These are phyloP conservation scores for Ptychoptera albimana DNA, from an alignment of 2,888 invertebrate genomes.

Conservation along the genomic window DNA sequence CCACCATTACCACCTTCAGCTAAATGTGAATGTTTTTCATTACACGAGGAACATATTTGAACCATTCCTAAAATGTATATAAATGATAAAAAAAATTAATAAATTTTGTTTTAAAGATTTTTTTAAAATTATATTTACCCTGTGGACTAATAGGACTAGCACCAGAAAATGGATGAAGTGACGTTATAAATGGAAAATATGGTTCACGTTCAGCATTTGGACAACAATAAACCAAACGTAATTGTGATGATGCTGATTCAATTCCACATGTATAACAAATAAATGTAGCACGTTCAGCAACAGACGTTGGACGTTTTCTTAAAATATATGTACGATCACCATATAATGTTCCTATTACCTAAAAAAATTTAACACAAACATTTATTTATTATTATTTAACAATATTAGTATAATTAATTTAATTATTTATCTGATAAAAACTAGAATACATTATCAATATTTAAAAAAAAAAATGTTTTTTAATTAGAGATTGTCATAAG, in stretches of 20 bases:
- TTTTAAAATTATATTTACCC: conserved; percentile 33
- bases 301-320: conserved; percentile 54
- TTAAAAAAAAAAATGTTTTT: no score
- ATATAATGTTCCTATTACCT: conserved; percentile 56
- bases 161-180: conserved; percentile 62
- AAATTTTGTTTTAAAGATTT: background rate
- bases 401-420: background rate
- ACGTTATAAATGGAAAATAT: conserved; percentile 77
- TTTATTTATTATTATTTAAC: no score
- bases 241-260: conserved; percentile 61
- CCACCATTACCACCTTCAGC: conserved; percentile 27
- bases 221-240: conserved; percentile 70
- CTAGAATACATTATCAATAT: no score
- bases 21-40: conserved; percentile 47
- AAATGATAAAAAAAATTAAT: background rate
- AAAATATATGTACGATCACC: conserved; percentile 66
- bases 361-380: conserved; percentile 13
- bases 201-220: conserved; percentile 74
- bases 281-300: conserved; percentile 50
- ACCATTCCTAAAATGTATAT: conserved; percentile 50
- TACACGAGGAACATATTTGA: conserved; percentile 74
- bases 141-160: conserved; percentile 81
- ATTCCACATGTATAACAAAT: conserved; percentile 82
- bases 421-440: no score
- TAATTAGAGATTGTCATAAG: no score